A percentile compares a stretch with the other conserved stretches of the same genome.
Evolutionary conservation across 2,797 vertebrate species (phyloP).

Genomic region (Glossophaga mutica): DNA sequence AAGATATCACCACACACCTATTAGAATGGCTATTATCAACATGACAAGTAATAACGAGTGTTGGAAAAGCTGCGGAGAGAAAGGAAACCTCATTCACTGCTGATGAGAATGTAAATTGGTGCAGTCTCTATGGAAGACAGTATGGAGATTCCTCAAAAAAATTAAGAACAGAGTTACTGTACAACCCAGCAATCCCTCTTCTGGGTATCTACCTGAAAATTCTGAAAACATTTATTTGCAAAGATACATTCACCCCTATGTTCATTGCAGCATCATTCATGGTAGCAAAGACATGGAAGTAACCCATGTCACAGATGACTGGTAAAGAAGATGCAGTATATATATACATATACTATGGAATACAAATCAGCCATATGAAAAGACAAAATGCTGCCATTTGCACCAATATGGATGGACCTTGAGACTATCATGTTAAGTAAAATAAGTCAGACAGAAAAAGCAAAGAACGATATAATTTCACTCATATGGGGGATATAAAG

Average conservation of each 20-base stretch:
- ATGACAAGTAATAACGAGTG: background rate
- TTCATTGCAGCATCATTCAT: background rate
- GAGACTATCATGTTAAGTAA: background rate
- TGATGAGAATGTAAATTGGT: background rate
- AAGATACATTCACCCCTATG: background rate
- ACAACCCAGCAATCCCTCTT: too few species aligned
- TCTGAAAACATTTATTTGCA: background rate
- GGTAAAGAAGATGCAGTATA: background rate
- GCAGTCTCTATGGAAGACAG: background rate
- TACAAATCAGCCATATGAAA: background rate
- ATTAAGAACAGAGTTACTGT: background rate
- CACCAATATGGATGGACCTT: background rate
- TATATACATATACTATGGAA: too few species aligned
- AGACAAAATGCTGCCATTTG: background rate
- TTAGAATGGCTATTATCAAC: background rate
- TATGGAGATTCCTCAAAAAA: background rate
- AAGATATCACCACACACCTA: background rate
- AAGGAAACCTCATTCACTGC: background rate
- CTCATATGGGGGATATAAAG: background rate
- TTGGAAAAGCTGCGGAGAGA: background rate
- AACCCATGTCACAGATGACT: background rate
- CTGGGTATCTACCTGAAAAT: background rate
- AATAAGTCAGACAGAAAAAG: background rate
- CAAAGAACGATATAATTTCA: background rate
- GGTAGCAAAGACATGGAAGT: background rate